These are phyloP conservation scores for Heterodera schachtii DNA, from an alignment of 1,140 invertebrate genomes.

Conservation along the genomic window DNA sequence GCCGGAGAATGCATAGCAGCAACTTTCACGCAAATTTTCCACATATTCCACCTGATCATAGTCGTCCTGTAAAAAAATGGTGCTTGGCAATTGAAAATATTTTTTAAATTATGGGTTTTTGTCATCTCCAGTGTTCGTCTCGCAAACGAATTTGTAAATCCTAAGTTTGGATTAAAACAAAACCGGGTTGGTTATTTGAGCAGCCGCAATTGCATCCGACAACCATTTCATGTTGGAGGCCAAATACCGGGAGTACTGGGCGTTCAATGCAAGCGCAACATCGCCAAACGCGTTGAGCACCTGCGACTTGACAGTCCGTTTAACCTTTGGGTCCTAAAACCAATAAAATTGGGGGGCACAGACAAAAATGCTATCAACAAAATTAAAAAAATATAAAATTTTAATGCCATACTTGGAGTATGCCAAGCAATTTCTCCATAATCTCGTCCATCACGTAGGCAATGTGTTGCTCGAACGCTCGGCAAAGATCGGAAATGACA, in stretches of 20 bases:
- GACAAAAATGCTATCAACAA: slow-evolving; percentile 25
- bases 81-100: slow-evolving; percentile 21
- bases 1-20: slow-evolving; percentile 58
- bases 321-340: slow-evolving; percentile 45
- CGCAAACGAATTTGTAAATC: too few species aligned
- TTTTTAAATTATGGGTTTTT: too few species aligned
- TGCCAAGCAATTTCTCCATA: slow-evolving; percentile 47
- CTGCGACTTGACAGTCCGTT: slow-evolving; percentile 56
- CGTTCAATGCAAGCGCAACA: slow-evolving; percentile 61
- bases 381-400: too few species aligned
- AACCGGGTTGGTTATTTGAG: slow-evolving; percentile 56
- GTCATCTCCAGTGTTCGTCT: too few species aligned
- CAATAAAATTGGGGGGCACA: slow-evolving; percentile 19
- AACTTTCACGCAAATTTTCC: slow-evolving; percentile 55
- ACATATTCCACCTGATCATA: slow-evolving; percentile 62
- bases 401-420: slow-evolving; percentile 54
- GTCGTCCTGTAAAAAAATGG: slow-evolving; percentile 49
- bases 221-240: slow-evolving; percentile 46
- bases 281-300: slow-evolving; percentile 60
- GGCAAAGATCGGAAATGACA: slow-evolving; percentile 58
- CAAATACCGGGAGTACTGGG: slow-evolving; percentile 54
- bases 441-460: slow-evolving; percentile 54
- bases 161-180: too few species aligned
- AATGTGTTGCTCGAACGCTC: slow-evolving; percentile 56
- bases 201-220: slow-evolving; percentile 55